Evolutionary conservation across 2,113 vertebrate species (phyloP), one percentile per base, ranked within the genome.

Genomic region (Andinoacara biseriatus): DNA sequence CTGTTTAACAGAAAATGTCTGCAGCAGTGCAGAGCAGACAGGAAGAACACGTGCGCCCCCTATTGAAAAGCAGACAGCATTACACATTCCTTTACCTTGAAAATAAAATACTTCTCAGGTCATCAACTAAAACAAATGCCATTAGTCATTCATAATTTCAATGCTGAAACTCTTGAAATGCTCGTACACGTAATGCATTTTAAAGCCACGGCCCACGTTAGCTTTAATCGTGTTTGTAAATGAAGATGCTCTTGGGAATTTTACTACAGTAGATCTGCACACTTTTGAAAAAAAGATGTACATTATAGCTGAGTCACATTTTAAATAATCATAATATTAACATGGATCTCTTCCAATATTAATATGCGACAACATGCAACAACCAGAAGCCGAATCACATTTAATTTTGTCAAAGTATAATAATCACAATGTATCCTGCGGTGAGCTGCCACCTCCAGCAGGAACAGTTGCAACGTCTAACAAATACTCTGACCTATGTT

Each of bases 21-120:
- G 18, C 10, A 24, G 61, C 31, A 11, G 67, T 24, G 46, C 65
- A 52, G 17, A 52, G 26, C 14, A 3, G 46, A 54, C 67, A 3
- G 31, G 26, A 72, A 54, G 67, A 83, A 22, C 61, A 52, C 13
- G 3, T 5, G 59, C 69, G 35, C 85, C 90, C 78, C 78, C 90
- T 86, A 2, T 1, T 82, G 85, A 29, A 20, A 29, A 6, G 1
- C 24, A n/a, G 46, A 54, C 17, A 52, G 43, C 5, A 69, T 3
- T 52, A 43, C 31, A 3, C 26, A 52, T 26, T 7, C 31, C 31
- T 72, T 14, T 2, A 31, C 7, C 26, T 4, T 31, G 15, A 49
- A 15, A 49, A 43, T 29, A 5, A 67, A 46, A 46, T 46, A 5
- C 14, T 46, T 46, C 13, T 10, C 26, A 29, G 63, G 40, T 49